A percentile compares a stretch with the other conserved stretches of the same genome.
These are phyloP conservation scores for Glandiceps talaboti DNA, from an alignment of 53 echinoderm and acorn worm genomes.

Conservation along the genomic window DNA sequence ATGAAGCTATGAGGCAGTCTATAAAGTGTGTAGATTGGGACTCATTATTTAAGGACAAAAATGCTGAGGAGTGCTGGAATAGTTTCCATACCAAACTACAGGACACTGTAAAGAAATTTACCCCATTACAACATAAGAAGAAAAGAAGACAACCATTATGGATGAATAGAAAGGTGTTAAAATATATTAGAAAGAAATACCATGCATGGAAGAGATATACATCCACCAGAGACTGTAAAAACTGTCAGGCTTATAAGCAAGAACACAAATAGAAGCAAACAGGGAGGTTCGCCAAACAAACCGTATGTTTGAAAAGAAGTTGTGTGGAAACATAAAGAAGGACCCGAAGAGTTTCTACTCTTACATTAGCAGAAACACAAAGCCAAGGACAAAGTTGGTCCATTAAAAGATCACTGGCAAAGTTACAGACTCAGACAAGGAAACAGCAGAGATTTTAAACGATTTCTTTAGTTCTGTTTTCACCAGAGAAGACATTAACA, in stretches of 20 bases:
- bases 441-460: slow-evolving; percentile 24
- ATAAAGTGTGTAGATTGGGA: not conserved
- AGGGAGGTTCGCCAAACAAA: not conserved
- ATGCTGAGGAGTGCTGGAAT: not conserved
- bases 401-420: not conserved
- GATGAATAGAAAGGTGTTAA: not conserved
- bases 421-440: not conserved
- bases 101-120: slow-evolving; percentile 1
- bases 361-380: not conserved
- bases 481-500: not conserved
- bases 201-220: not conserved
- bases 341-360: not conserved
- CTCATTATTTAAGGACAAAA: not conserved
- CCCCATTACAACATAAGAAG: too few relatives aligned
- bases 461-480: slow-evolving; percentile 12
- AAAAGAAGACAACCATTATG: not conserved
- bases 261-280: not conserved
- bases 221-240: slow-evolving; percentile 1
- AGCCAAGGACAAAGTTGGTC: not conserved
- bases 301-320: not conserved
- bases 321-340: not conserved
- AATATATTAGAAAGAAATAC: not conserved
- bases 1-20: not conserved
- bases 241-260: slow-evolving; percentile 6
- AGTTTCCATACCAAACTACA: not conserved